Evolutionary conservation across 2,113 vertebrate species (phyloP).

Genomic region (Perccottus glenii): DNA sequence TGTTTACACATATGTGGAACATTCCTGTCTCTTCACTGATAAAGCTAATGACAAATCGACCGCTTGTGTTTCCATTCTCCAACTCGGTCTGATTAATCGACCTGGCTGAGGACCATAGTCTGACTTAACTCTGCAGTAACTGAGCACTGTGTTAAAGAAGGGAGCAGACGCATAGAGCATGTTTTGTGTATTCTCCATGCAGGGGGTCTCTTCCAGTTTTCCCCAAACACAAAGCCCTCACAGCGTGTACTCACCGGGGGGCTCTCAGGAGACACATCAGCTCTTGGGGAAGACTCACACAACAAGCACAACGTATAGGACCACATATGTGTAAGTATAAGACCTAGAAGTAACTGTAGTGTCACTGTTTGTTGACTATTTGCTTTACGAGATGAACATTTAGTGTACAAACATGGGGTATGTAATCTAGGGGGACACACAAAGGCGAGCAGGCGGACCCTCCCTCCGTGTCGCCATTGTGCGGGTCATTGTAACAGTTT

Average conservation of each 20-base stretch:
- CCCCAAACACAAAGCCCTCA: constrained; percentile 72
- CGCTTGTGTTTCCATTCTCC: too few relatives aligned
- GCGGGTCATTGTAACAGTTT: constrained; percentile 79
- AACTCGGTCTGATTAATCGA: too few relatives aligned
- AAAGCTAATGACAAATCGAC: too few relatives aligned
- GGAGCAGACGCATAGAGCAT: neutral
- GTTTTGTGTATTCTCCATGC: constrained; percentile 54
- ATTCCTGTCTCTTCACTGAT: too few relatives aligned
- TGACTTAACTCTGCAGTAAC: too few relatives aligned
- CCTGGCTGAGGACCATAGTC: too few relatives aligned
- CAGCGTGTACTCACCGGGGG: constrained; percentile 66
- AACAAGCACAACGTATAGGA: constrained; percentile 52
- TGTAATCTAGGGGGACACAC: constrained; percentile 48
- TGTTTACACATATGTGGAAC: too few relatives aligned
- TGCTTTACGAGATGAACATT: constrained; percentile 3
- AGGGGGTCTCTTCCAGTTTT: constrained; percentile 65
- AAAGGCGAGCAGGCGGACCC: constrained; percentile 53
- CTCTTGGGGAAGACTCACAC: too few relatives aligned
- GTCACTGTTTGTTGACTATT: too few relatives aligned
- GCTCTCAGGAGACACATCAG: constrained; percentile 60
- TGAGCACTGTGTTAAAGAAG: neutral
- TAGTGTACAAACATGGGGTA: constrained; percentile 50
- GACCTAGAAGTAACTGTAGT: neutral
- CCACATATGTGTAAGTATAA: neutral
- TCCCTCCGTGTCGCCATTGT: constrained; percentile 80